A percentile compares a stretch with the other conserved stretches of the same genome.
phyloP scores from a whole-genome alignment of 2,888 invertebrate genomes.

The Gymnoscelis rufifasciata region DNA sequence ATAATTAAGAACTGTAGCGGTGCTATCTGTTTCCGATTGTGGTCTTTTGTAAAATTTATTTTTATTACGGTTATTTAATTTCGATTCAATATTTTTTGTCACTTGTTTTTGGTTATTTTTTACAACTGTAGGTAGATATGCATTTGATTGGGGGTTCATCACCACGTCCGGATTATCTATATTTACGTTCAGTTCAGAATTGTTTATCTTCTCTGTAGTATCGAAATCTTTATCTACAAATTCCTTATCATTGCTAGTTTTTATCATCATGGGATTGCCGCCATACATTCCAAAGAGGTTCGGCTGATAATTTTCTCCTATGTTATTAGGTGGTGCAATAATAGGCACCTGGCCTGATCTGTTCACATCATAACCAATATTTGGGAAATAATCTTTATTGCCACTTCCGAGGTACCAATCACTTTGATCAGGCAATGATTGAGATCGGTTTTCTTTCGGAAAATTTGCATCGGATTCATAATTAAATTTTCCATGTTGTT shows the following conservation, averaged over 20 bases:
- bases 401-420: background rate
- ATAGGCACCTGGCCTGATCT: background rate
- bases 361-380: background rate
- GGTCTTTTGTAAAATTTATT: constrained; percentile 27
- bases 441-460: too few species aligned
- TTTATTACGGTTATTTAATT: constrained; percentile 18
- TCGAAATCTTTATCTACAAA: background rate
- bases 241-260: background rate
- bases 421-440: background rate
- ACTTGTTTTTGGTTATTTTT: background rate
- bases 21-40: constrained; percentile 49
- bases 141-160: background rate
- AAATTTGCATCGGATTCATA: background rate
- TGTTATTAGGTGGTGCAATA: background rate
- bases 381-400: background rate
- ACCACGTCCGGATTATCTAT: too few species aligned
- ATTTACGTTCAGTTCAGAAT: background rate
- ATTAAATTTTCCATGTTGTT: background rate
- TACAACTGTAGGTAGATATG: background rate
- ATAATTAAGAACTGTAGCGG: constrained; percentile 52
- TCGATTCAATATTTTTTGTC: constrained; percentile 12
- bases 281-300: constrained; percentile 20
- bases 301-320: constrained; percentile 13
- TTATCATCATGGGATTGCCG: constrained; percentile 16
- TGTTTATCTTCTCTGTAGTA: background rate